Base-by-base conservation (phyloP, 1,140 invertebrate genomes). In the Ephestia elutella region DNA sequence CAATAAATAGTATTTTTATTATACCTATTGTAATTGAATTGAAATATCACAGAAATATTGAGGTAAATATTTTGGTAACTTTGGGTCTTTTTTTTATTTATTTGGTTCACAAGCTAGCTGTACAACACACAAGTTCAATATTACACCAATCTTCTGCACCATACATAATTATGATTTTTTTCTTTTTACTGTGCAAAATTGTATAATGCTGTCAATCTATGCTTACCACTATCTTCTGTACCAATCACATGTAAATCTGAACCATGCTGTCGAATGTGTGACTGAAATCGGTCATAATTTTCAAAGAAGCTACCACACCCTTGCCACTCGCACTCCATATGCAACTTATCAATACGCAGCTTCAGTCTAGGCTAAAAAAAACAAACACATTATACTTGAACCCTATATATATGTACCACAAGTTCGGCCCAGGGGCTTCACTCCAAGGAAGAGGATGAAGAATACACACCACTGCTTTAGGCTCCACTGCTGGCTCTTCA, bases 261-360 rank as follows among this genome's bases (percentile, higher is more conserved):
- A 5, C 68, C 57, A 57, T 89, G 88, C 2, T 53, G 61, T 0
- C 62, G 54, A 5, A 88, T 73, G 66, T 89, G 88, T 18, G 74
- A 71, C 58, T 85, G 80, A 53, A 82, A 89, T 8, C 54, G 19
- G 7, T 70, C 57, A 68, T 88, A 88, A 25, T 86, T 65, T 0
- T 30, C 57, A n/a, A 71, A 78, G n/a, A 57, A 60, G 13, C 13
- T 62, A 7, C 54, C 62, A 54, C 88, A 89, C 0, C 70, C 69
- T 13, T 73, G 69, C 88, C 88, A 89, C 25, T 87, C 86, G 65
- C 88, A 89, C 48, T 80, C 71, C 68, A 86, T 69, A 5, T 54
- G 56, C 9, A 87, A 57, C 15, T 68, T 53, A 2, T 78, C 69
- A 11, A 62, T 21, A 10, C 82, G 64, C 48, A 87, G 59, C 11